phyloP scores from a whole-genome alignment of 1,140 invertebrate genomes.

The Portunus trituberculatus region DNA sequence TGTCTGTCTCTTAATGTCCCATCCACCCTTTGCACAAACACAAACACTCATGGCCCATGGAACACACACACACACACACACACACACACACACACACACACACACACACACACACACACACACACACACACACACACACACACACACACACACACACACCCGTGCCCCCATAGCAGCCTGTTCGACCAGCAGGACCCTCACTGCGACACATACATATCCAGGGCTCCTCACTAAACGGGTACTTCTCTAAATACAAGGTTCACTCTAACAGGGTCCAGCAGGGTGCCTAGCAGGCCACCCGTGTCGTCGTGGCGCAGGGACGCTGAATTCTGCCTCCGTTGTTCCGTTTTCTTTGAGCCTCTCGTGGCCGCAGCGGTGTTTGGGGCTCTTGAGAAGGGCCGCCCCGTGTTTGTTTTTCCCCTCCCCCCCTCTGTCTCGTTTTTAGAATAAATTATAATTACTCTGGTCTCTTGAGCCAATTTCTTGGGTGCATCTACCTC shows the following conservation, averaged over 20 bases:
- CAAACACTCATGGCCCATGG: too few relatives aligned
- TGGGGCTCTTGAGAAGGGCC: background rate
- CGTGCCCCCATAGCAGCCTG: background rate
- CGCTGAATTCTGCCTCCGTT: conserved; percentile 8
- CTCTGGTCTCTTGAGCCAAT: conserved; percentile 76
- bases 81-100: too few relatives aligned
- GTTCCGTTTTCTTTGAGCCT: background rate
- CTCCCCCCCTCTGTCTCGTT: conserved; percentile 34
- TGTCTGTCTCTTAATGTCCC: too few relatives aligned
- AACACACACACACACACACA: too few relatives aligned
- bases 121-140: background rate
- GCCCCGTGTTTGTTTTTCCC: background rate
- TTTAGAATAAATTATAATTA: conserved; percentile 73
- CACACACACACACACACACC: background rate
- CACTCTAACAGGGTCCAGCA: conserved; percentile 76
- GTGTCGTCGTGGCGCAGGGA: conserved; percentile 52
- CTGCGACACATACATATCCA: conserved; percentile 69
- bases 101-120: too few relatives aligned
- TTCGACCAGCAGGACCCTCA: background rate
- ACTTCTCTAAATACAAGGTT: conserved; percentile 72
- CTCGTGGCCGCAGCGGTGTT: background rate
- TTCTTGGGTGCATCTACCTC: conserved; percentile 76
- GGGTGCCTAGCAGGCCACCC: conserved; percentile 72
- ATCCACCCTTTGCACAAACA: too few relatives aligned
- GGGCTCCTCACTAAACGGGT: conserved; percentile 74